Evolutionary conservation across 1,140 invertebrate genomes (phyloP), one percentile per base, ranked within the genome.

Genomic region (Solen grandis): DNA sequence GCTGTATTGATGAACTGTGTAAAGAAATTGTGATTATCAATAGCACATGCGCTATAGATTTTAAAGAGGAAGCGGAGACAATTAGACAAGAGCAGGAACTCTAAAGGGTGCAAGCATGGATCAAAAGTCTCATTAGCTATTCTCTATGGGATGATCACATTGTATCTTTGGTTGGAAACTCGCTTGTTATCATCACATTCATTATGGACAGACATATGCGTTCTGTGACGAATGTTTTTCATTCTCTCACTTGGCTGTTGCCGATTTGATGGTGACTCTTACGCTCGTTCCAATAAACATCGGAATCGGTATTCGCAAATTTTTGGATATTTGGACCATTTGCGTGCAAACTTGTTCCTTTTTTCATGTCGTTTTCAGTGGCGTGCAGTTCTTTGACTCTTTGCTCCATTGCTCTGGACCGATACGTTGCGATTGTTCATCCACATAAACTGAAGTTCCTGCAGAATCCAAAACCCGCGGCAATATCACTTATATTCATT

Each of bases 401-500:
- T 36, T 89, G 88, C 59, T 88, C 86, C 57, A 89, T 89, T n/a
- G 88, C 88, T 13, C 68, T 89, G 27, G 88, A 89, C 54, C 70
- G 88, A 54, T 89, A 87, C 50, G 69, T 86, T 38, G 86, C 88
- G 16, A 85, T 87, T 22, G 83, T 89, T 19, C 85, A 87, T 57
- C 88, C 88, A 14, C 92, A 98, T 72, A 96, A 97, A 87, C 97
- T 98, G 90, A 84, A 85, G 46, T 77, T 79, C 55, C 75, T 87
- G 10, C 84, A 85, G 63, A 84, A 82, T 31, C 80, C 77, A 5
- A 74, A 36, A 33, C 94, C 96, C 57, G 97, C 97, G 95, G 94
- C 96, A 74, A 92, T 96, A 52, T 97, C 96, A 90, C 96, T 98
- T 57, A 94, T 95, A 52, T 92, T 96, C n/a, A 97, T 98, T 98